These are phyloP conservation scores for Tamias sibiricus DNA, from an alignment of 2,113 vertebrate genomes.

Conservation along the genomic window DNA sequence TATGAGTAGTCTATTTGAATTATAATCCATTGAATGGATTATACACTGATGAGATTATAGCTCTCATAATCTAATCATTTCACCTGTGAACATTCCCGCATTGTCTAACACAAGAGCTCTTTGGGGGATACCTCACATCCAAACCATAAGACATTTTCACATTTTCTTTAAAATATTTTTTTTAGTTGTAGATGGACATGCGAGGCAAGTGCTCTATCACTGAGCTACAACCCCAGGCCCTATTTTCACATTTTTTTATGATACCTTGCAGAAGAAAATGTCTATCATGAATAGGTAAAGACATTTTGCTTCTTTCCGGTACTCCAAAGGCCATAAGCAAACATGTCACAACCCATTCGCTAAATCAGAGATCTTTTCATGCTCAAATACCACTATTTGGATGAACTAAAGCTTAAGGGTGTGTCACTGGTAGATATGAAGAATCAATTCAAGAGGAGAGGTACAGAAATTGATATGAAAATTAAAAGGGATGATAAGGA, in stretches of 20 bases:
- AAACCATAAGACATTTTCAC: neutral
- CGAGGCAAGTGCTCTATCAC: no score
- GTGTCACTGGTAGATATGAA: neutral
- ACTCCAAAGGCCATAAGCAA: neutral
- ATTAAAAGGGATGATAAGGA: neutral
- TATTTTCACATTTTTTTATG: neutral
- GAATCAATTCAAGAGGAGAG: neutral
- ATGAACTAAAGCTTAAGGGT: neutral
- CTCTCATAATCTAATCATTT: no score
- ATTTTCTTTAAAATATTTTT: neutral
- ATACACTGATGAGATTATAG: no score
- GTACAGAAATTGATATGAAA: no score
- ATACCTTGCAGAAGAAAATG: neutral
- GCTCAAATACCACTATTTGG: neutral
- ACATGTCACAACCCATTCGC: neutral
- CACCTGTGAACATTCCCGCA: no score
- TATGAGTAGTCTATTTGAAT: no score
- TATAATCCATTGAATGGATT: no score
- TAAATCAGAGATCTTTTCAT: neutral
- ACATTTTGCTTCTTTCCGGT: neutral
- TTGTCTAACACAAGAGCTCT: no score
- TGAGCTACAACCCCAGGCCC: no score
- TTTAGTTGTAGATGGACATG: no score
- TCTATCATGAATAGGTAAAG: neutral
- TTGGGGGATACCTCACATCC: no score